Percentiles rank a stretch among this genome's conserved stretches.
Evolutionary conservation across 2,113 vertebrate genomes (phyloP).

Genomic region (Nothoprocta pentlandii): DNA sequence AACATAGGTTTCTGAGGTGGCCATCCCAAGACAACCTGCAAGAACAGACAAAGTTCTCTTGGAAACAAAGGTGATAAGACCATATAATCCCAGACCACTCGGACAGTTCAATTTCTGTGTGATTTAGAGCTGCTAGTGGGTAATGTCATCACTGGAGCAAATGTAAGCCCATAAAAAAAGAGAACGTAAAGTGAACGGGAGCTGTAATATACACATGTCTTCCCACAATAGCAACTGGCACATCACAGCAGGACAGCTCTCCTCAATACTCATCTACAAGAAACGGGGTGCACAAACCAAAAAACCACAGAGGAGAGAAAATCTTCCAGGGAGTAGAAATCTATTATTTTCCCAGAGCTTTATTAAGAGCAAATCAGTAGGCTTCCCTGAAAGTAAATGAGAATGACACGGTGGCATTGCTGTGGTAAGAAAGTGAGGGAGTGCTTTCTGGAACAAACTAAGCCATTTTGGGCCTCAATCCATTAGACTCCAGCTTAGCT

Average conservation of each 20-base stretch:
- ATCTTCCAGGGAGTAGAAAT: background rate
- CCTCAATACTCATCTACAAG: background rate
- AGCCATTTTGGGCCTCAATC: conserved; percentile 59
- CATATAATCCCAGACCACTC: background rate
- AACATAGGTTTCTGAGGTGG: background rate
- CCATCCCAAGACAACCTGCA: background rate
- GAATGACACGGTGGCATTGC: conserved; percentile 18
- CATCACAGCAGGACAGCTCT: background rate
- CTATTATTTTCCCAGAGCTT: conserved; percentile 1
- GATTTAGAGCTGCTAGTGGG: conserved; percentile 14
- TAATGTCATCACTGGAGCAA: background rate
- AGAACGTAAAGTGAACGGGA: background rate
- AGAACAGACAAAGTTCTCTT: background rate
- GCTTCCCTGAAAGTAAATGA: conserved; percentile 42
- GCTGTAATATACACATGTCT: background rate
- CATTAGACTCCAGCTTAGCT: conserved; percentile 73
- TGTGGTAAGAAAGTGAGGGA: background rate
- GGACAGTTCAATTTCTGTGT: background rate
- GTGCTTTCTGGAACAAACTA: conserved; percentile 62
- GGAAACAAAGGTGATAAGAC: background rate
- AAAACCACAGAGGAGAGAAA: background rate
- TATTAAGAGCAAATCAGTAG: background rate
- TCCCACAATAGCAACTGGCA: background rate
- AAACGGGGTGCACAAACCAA: background rate
- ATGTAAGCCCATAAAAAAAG: background rate